Base-by-base conservation (phyloP, 2,888 invertebrate species). In the Cinara cedri region DNA sequence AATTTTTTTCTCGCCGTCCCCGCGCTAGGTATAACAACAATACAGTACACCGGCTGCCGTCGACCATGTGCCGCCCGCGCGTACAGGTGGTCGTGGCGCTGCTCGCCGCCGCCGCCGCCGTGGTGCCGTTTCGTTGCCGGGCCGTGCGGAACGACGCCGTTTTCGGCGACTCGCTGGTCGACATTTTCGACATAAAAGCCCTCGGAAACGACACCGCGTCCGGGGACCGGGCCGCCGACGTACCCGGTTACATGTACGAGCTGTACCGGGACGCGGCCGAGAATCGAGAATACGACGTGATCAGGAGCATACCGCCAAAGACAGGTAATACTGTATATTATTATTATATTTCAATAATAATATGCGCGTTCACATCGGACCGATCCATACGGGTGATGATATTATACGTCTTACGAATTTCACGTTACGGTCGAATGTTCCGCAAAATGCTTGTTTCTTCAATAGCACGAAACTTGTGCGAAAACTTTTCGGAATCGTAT, bases 181-280 rank as follows among this genome's bases (percentile, higher is more conserved):
- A 9, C 0, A 57, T 68, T 9, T 57, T 76, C 6, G 46, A 57
- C 21, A 26, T 68, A 3, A 11, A n/a, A 11, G 46, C 65, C 14
- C 0, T 26, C 9, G 66, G 55, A 24, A 76, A 76, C 57, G 10
- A 11, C 55, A 57, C 76, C 3, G 44, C 19, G 44, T 24, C 10
- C 10, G 14, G 19, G 26, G 24, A 34, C 34, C 34, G 34, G 1
- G 26, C n/a, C 54, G 44, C 10, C 10, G 14, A 24, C 26, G 21
- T 76, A 46, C 78, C 78, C 44, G 42, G 60, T 6, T 78, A 78
- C n/a, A 78, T 78, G 78, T 78, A 68, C 57, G 26, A 42, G 8
- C n/a, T 78, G 0, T 78, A 78, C 78, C 34, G 11, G 8, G 68
- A 78, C 60, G 16, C 57, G 0, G 78, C 57, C 0, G 78, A 34